A percentile compares a stretch with the other conserved stretches of the same genome.
Conservation (phyloP, 1,140 invertebrate species). For the Leptopilina boulardi region DNA sequence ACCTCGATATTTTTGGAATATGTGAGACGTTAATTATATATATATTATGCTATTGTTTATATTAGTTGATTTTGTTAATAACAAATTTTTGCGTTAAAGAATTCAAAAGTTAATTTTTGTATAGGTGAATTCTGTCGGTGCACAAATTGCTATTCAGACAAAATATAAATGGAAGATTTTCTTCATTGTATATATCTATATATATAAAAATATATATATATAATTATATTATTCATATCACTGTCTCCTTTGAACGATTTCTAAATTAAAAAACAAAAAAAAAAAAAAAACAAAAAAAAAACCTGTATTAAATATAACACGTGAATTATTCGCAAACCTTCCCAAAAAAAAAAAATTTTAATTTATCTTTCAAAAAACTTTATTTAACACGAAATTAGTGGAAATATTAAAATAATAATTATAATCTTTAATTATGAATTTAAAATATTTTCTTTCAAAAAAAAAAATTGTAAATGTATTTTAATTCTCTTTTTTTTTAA, state of each 20-base stretch:
- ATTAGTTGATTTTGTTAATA: constrained; percentile 43
- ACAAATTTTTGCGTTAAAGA: constrained; percentile 38
- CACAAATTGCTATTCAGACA: constrained; percentile 47
- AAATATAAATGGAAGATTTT: constrained; percentile 65
- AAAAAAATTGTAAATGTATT: no score
- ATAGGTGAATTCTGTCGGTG: constrained; percentile 58
- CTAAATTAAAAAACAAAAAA: constrained; percentile 75
- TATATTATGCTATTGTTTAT: constrained; percentile 35
- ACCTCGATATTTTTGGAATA: constrained; percentile 59
- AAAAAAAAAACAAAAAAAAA: no score
- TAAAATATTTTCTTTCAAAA: no score
- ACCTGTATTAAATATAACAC: constrained; percentile 66
- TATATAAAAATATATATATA: no score
- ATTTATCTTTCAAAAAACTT: no score
- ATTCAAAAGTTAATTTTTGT: constrained; percentile 52
- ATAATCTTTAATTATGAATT: no score
- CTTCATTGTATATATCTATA: constrained; percentile 70
- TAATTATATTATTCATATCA: constrained; percentile 73
- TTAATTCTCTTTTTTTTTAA: no score
- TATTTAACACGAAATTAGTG: no score
- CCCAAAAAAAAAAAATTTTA: constrained; percentile 38
- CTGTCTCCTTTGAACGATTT: constrained; percentile 73
- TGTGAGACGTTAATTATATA: constrained; percentile 45
- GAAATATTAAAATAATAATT: no score
- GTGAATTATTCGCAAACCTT: constrained; percentile 56